phyloP scores from a whole-genome alignment of 2,113 vertebrate genomes.

The Esox niger region DNA sequence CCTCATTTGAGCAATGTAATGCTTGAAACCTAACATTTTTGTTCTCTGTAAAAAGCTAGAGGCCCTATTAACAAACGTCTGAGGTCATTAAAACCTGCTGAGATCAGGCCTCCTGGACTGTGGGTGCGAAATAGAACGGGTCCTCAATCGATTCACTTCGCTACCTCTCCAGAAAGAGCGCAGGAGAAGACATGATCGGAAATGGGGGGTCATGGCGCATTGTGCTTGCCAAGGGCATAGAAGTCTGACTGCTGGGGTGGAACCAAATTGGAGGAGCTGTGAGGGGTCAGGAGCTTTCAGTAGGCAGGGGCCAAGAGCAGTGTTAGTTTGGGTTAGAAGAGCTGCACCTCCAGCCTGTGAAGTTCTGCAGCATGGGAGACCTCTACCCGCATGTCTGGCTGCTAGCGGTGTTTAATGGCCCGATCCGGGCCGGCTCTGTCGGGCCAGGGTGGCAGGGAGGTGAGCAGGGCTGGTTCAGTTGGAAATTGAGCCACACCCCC shows the following conservation, averaged over 20 bases:
- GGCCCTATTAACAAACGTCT: too few species aligned
- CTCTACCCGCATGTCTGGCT: constrained; percentile 56
- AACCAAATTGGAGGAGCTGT: constrained; percentile 33
- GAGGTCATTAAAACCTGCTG: constrained; percentile 26
- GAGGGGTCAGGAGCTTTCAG: constrained; percentile 41
- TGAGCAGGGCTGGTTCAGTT: constrained; percentile 31
- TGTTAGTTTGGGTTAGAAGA: constrained; percentile 20
- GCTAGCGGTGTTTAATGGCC: constrained; percentile 58
- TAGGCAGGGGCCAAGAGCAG: constrained; percentile 20
- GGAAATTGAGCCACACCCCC: not conserved
- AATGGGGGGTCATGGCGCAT: constrained; percentile 15
- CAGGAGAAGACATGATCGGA: constrained; percentile 11
- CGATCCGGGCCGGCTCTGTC: constrained; percentile 15
- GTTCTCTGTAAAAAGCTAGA: constrained; percentile 33
- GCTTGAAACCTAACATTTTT: constrained; percentile 35
- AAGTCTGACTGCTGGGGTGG: constrained; percentile 9
- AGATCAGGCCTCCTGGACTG: constrained; percentile 11
- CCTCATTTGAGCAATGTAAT: constrained; percentile 26
- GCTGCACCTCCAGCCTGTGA: constrained; percentile 48
- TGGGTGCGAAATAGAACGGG: constrained; percentile 22
- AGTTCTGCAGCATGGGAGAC: constrained; percentile 56
- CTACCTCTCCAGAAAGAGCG: constrained; percentile 13
- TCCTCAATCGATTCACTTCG: constrained; percentile 27
- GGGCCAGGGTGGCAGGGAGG: constrained; percentile 22
- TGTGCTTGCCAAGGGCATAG: constrained; percentile 31